These are phyloP conservation scores for Diacarnus erythraeanus DNA, from an alignment of 37 sponge, comb jelly and placozoan genomes.

Conservation along the genomic window DNA sequence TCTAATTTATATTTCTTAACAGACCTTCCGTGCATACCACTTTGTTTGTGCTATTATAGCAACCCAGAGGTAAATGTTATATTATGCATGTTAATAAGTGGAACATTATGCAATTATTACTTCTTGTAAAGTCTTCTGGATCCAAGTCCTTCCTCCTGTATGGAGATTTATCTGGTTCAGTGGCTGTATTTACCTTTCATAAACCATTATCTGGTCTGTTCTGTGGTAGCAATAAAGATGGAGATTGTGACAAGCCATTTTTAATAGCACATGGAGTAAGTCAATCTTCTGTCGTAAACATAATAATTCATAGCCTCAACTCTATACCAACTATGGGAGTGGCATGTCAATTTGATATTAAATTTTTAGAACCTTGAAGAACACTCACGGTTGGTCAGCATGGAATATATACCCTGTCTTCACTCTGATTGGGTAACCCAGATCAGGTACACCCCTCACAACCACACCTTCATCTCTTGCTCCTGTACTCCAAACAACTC, in stretches of 20 bases:
- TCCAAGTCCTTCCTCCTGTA: slow-evolving; percentile 63
- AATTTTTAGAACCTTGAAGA: slow-evolving; percentile 38
- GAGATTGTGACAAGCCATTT: not conserved
- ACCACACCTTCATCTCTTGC: slow-evolving; percentile 85
- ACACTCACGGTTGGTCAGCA: slow-evolving; percentile 40
- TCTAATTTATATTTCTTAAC: not conserved
- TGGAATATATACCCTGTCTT: slow-evolving; percentile 29
- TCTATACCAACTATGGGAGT: not conserved
- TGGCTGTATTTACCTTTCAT: slow-evolving; percentile 72
- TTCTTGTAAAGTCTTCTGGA: slow-evolving; percentile 15
- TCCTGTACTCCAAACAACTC: slow-evolving; percentile 59
- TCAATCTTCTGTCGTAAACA: not conserved
- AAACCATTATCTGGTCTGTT: slow-evolving; percentile 73
- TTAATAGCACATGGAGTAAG: slow-evolving; percentile 26
- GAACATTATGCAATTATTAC: not conserved
- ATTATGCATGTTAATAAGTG: not conserved
- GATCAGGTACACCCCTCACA: slow-evolving; percentile 78
- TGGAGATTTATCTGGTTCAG: slow-evolving; percentile 86
- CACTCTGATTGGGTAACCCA: slow-evolving; percentile 89
- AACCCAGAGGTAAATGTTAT: slow-evolving; percentile 17
- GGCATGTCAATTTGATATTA: not conserved
- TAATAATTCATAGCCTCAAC: not conserved
- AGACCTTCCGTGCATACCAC: slow-evolving; percentile 64
- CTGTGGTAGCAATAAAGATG: not conserved
- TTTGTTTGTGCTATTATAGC: slow-evolving; percentile 54